Conservation (phyloP, 2,113 vertebrate genomes). For the Aythya baeri region DNA sequence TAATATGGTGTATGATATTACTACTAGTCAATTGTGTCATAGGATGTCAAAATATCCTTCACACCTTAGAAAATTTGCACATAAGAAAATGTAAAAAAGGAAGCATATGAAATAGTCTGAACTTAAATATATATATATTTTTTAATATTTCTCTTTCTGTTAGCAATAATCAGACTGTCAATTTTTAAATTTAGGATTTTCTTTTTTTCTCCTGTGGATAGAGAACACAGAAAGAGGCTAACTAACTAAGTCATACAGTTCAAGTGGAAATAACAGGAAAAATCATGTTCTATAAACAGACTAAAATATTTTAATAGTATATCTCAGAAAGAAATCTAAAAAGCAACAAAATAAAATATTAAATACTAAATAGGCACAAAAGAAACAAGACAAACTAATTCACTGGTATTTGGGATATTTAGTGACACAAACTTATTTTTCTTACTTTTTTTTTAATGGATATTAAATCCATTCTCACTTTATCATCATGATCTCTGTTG, state of each 20-base stretch:
- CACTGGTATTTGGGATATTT: not conserved
- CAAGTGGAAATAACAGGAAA: not conserved
- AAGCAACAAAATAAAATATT: not conserved
- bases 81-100: not conserved
- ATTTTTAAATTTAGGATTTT: not conserved
- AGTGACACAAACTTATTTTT: not conserved
- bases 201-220: not conserved
- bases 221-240: not conserved
- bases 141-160: not conserved
- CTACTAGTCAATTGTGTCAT: not conserved
- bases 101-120: not conserved
- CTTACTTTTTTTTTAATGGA: not conserved
- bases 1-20: not conserved
- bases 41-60: not conserved
- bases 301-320: not conserved
- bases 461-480: not conserved
- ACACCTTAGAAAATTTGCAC: not conserved
- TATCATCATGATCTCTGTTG: not conserved
- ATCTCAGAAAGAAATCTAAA: not conserved
- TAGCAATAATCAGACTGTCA: not conserved
- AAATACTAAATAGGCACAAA: not conserved
- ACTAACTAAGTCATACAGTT: not conserved
- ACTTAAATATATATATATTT: not conserved
- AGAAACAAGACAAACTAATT: not conserved
- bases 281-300: not conserved